These are phyloP conservation scores for Yoshiicerus persimilis DNA, from an alignment of 1,140 invertebrate genomes.

Conservation along the genomic window DNA sequence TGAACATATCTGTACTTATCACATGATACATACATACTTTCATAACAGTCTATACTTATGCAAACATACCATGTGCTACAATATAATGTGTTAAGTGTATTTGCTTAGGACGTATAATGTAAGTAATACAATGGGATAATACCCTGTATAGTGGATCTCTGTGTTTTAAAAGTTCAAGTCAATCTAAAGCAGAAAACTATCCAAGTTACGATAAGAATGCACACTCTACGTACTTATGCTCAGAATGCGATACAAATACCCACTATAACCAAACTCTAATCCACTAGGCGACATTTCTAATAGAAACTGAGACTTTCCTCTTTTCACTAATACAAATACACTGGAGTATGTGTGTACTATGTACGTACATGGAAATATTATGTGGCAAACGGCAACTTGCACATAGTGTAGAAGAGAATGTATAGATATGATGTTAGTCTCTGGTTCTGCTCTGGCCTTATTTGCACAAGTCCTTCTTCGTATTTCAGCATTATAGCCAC, in stretches of 20 bases:
- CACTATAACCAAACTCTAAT: too few relatives aligned
- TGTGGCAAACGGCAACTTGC: not conserved
- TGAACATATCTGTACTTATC: not conserved
- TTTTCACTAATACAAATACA: not conserved
- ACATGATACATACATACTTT: not conserved
- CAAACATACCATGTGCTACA: not conserved
- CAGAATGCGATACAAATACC: too few relatives aligned
- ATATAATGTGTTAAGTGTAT: not conserved
- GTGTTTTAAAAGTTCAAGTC: not conserved
- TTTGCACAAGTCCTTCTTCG: constrained; percentile 28
- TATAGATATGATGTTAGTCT: not conserved
- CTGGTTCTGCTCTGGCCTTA: not conserved
- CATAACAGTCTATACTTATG: not conserved
- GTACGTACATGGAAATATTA: not conserved
- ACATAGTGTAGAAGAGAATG: not conserved
- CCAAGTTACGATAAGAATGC: not conserved
- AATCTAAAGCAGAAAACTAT: not conserved
- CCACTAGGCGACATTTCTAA: not conserved
- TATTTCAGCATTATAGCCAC: constrained; percentile 47
- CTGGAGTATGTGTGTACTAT: not conserved
- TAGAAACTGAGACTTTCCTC: constrained; percentile 1
- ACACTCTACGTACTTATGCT: not conserved
- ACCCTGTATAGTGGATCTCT: not conserved
- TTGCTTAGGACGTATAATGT: not conserved
- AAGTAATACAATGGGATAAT: not conserved